These are phyloP conservation scores for Brachionus angularis DNA, from an alignment of 1,140 invertebrate species.

Conservation along the genomic window DNA sequence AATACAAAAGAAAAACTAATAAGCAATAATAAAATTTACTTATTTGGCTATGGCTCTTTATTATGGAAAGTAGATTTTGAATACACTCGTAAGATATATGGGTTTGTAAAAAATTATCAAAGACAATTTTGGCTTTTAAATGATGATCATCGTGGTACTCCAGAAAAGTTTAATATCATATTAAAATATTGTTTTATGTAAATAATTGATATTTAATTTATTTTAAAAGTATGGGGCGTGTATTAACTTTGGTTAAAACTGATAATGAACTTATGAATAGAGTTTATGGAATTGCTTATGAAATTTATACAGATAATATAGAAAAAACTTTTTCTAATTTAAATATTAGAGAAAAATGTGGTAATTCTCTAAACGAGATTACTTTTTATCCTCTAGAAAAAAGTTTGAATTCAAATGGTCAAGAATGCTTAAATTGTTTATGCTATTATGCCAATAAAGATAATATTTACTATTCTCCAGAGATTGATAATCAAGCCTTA, in stretches of 20 bases:
- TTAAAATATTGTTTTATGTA: no score
- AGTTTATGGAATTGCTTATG: conserved; percentile 36
- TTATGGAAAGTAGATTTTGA: conserved; percentile 42
- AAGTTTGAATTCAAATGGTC: not conserved
- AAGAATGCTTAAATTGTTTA: not conserved
- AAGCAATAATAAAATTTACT: conserved; percentile 18
- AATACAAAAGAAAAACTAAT: not conserved
- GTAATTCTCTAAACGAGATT: conserved; percentile 18
- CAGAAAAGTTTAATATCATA: no score
- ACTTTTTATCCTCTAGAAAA: conserved; percentile 12
- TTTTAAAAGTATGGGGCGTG: conserved; percentile 33
- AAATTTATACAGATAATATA: conserved; percentile 29
- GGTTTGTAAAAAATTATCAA: conserved; percentile 17
- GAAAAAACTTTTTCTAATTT: conserved; percentile 31
- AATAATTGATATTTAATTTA: not conserved
- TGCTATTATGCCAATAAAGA: conserved; percentile 39
- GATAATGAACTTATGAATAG: not conserved
- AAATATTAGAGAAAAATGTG: conserved; percentile 40
- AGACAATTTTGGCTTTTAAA: conserved; percentile 35
- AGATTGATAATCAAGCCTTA: not conserved
- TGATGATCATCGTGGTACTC: conserved; percentile 40
- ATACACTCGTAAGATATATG: conserved; percentile 15
- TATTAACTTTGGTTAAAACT: conserved; percentile 24
- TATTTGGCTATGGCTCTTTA: conserved; percentile 40
- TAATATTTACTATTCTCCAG: conserved; percentile 29